Conservation (phyloP, 2,888 invertebrate genomes). For the Bellardia pandia region DNA sequence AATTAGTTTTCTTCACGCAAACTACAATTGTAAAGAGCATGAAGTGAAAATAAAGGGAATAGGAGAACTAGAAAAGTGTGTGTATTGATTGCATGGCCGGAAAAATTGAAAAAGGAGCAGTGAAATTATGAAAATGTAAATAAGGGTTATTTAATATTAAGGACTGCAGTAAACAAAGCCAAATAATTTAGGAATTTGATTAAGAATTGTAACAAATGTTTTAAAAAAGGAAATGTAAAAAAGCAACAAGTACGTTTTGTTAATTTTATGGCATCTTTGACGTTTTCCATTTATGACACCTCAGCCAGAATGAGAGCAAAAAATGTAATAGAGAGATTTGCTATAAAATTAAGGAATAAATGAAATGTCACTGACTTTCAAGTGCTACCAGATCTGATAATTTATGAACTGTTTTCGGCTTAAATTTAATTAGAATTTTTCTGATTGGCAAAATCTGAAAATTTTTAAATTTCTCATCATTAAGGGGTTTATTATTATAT, state of each 20-base stretch:
- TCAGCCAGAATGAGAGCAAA: conserved; percentile 28
- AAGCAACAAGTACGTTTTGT: conserved; percentile 66
- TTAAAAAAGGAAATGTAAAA: conserved; percentile 37
- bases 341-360: conserved; percentile 38
- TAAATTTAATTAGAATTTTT: too few relatives aligned
- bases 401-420: neutral
- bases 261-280: conserved; percentile 53
- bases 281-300: conserved; percentile 34
- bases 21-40: neutral
- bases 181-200: neutral
- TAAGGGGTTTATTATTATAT: too few relatives aligned
- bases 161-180: neutral
- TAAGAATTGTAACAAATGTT: conserved; percentile 9
- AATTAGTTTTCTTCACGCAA: neutral
- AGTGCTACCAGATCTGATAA: conserved; percentile 14
- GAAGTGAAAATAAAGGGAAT: neutral
- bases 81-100: neutral
- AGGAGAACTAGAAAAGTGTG: neutral
- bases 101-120: neutral
- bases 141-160: neutral
- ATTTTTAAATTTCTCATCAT: too few relatives aligned
- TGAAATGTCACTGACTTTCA: conserved; percentile 15
- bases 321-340: neutral
- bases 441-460: too few relatives aligned
- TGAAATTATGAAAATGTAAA: neutral